Conservation (phyloP, 2,113 vertebrate genomes). For the Tinamus guttatus region DNA sequence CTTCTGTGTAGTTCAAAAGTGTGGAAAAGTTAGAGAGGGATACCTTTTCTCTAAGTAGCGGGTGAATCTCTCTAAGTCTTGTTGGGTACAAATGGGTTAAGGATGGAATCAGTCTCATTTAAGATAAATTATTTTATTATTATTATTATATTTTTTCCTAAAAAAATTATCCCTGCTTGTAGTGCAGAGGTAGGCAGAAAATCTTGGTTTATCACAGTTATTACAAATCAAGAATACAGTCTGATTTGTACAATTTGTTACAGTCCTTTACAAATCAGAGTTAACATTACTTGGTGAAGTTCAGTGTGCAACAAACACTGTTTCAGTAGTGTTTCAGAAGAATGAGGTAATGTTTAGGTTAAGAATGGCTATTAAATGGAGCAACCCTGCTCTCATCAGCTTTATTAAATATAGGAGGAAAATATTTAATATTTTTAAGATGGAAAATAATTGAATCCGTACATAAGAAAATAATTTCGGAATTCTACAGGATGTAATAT, state of each 20-base stretch:
- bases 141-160: no score
- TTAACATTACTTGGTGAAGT: fast-evolving
- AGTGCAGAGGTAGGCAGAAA: no score
- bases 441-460: not conserved
- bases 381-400: not conserved
- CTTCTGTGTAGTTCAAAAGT: fast-evolving
- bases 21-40: not conserved
- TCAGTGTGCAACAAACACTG: fast-evolving
- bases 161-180: not conserved
- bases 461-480: not conserved
- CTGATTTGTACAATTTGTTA: no score
- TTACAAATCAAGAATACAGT: not conserved
- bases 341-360: no score
- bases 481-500: not conserved
- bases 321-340: not conserved
- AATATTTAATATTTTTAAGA: not conserved
- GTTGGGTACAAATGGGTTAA: no score
- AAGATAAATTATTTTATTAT: not conserved
- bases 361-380: not conserved
- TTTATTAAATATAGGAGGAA: fast-evolving
- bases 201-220: not conserved
- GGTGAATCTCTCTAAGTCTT: fast-evolving
- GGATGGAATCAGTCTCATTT: not conserved
- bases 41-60: fast-evolving
- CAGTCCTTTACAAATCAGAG: fast-evolving